A percentile compares a stretch with the other conserved stretches of the same genome.
phyloP scores from a whole-genome alignment of 2,888 invertebrate genomes.

The Glaucopsyche alexis region DNA sequence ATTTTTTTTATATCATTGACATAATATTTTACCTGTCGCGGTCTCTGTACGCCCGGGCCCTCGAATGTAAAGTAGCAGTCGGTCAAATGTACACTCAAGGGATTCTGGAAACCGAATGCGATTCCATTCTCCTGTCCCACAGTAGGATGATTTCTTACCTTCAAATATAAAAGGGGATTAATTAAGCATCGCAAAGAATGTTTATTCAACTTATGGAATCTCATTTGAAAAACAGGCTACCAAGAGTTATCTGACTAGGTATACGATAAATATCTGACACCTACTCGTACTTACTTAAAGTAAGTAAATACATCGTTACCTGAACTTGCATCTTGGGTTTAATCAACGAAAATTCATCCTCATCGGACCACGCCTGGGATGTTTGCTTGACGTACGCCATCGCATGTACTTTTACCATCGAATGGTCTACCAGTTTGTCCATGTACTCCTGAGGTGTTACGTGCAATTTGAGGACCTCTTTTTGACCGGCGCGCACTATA shows the following conservation, averaged over 20 bases:
- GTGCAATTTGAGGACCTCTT: slow-evolving; percentile 81
- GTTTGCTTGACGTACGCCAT: slow-evolving; percentile 86
- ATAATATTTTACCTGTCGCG: slow-evolving; percentile 68
- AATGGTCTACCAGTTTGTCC: slow-evolving; percentile 84
- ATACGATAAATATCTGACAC: no score
- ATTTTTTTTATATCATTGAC: no score
- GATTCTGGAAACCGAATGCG: slow-evolving; percentile 84
- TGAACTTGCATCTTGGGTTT: slow-evolving; percentile 84
- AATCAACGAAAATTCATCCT: slow-evolving; percentile 85
- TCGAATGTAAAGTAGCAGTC: slow-evolving; percentile 85
- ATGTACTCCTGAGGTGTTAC: slow-evolving; percentile 84
- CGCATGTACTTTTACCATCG: slow-evolving; percentile 86
- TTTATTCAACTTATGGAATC: neutral
- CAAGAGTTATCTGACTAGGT: no score
- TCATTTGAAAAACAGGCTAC: no score
- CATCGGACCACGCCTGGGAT: slow-evolving; percentile 86
- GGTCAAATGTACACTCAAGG: slow-evolving; percentile 81
- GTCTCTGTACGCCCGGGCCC: slow-evolving; percentile 83
- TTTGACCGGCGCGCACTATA: slow-evolving; percentile 80
- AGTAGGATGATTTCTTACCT: slow-evolving; percentile 73
- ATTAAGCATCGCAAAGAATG: neutral
- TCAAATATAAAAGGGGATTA: slow-evolving; percentile 5
- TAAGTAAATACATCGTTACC: slow-evolving; percentile 53
- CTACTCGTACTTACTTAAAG: no score
- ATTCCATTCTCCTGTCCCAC: slow-evolving; percentile 77